phyloP scores from a whole-genome alignment of 2,113 vertebrate genomes.

The Silurus glanis region DNA sequence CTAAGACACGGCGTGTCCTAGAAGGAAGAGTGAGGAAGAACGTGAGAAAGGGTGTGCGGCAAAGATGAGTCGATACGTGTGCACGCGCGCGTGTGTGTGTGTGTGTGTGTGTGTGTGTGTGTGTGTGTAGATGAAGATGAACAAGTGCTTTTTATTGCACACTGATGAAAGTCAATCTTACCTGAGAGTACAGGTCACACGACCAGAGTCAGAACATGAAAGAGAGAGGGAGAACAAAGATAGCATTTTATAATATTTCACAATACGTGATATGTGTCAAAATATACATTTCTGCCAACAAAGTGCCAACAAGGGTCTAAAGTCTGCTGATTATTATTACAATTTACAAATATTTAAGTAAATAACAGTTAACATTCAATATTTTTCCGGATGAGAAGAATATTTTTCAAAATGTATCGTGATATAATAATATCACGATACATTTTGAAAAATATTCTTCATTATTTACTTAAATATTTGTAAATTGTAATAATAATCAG shows the following conservation, averaged over 20 bases:
- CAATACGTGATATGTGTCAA: neutral
- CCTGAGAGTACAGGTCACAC: slow-evolving; percentile 53
- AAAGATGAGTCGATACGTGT: slow-evolving; percentile 21
- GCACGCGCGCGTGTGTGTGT: neutral
- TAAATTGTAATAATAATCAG: too few species aligned
- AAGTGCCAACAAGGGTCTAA: neutral
- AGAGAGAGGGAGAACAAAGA: slow-evolving; percentile 37
- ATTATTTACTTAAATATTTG: too few species aligned
- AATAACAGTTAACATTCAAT: too few species aligned
- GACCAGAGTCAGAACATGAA: slow-evolving; percentile 54
- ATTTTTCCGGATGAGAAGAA: neutral
- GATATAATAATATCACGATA: neutral
- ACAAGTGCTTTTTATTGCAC: slow-evolving; percentile 28
- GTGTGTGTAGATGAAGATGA: neutral
- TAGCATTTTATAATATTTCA: neutral
- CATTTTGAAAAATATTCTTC: neutral
- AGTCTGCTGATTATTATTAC: too few species aligned
- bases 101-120: neutral
- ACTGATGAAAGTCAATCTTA: slow-evolving; percentile 58
- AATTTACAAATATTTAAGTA: too few species aligned
- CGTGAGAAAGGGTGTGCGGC: slow-evolving; percentile 23
- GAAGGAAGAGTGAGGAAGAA: slow-evolving; percentile 21
- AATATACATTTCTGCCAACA: neutral
- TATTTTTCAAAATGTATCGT: neutral
- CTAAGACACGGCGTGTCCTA: neutral